Evolutionary conservation across 2,888 invertebrate genomes (phyloP), one percentile per base, ranked within the genome.

Genomic region (Spisula solida): DNA sequence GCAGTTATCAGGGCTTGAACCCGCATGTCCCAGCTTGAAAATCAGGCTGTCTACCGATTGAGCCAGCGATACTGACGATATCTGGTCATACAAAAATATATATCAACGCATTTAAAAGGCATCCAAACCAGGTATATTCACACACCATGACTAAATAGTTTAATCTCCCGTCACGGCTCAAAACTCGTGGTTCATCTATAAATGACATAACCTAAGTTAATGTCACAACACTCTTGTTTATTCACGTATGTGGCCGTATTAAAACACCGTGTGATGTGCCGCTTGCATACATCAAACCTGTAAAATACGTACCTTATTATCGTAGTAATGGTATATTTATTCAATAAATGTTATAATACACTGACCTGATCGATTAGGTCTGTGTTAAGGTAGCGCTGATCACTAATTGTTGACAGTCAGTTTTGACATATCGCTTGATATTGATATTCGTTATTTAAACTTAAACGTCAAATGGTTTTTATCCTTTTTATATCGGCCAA

Each of bases 361-460:
- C 51, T 25, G 60, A 66, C 60, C 60, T 66, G 60, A 66, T 66
- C 60, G 60, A 66, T 66, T 25, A 66, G 25, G 60, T 66, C 60
- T 66, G 25, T 25, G 25, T 25, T 66, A 66, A 25, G n/a, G 60
- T 8, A 12, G 25, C 60, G 60, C 60, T n/a, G 25, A 5, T 66
- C 25, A 66, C n/a, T n/a, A 25, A n/a, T 66, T 10, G 60, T 66
- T 66, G 60, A 66, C 60, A 66, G 20, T n/a, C n/a, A n/a, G n/a
- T 25, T 60, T 66, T 66, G 25, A 66, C 25, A 66, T 25, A 66
- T 66, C 60, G 60, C 6, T 25, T 66, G 6, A 66, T 10, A 66
- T 66, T 25, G n/a, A 66, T n/a, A 66, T 66, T 66, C 8, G 41
- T 56, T n/a, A 56, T 66, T 25, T 12, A 66, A 25, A n/a, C n/a